phyloP scores from a whole-genome alignment of 1,140 invertebrate genomes.

The Musca domestica region DNA sequence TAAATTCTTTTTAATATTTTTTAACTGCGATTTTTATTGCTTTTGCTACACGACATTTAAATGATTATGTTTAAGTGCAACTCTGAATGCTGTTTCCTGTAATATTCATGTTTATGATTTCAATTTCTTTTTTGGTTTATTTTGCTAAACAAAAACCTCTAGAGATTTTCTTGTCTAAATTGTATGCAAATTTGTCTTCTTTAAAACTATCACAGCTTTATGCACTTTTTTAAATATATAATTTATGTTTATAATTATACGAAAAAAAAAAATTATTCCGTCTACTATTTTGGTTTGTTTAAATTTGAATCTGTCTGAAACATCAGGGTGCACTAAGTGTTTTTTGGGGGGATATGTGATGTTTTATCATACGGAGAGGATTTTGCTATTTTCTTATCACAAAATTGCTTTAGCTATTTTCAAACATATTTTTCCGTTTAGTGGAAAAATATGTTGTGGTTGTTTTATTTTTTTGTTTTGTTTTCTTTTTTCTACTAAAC shows the following conservation, averaged over 20 bases:
- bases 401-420: conserved; percentile 19
- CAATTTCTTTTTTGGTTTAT: neutral
- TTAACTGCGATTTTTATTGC: neutral
- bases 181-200: neutral
- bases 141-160: neutral
- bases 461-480: neutral
- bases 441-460: neutral
- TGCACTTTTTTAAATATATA: neutral
- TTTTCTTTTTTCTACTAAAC: neutral
- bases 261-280: neutral
- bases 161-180: conserved; percentile 2
- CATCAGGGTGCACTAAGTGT: no score
- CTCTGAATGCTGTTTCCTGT: conserved; percentile 1
- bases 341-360: no score
- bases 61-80: no score
- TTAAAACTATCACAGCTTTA: conserved; percentile 16
- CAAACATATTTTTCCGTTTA: neutral
- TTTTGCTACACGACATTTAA: no score
- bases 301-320: no score
- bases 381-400: conserved; percentile 16
- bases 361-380: no score
- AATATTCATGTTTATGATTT: neutral
- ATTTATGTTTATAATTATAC: no score
- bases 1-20: neutral
- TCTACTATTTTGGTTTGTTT: no score